Evolutionary conservation across 2,797 vertebrate genomes (phyloP), one percentile per base, ranked within the genome.

Genomic region (Dendrocincla tyrannina): DNA sequence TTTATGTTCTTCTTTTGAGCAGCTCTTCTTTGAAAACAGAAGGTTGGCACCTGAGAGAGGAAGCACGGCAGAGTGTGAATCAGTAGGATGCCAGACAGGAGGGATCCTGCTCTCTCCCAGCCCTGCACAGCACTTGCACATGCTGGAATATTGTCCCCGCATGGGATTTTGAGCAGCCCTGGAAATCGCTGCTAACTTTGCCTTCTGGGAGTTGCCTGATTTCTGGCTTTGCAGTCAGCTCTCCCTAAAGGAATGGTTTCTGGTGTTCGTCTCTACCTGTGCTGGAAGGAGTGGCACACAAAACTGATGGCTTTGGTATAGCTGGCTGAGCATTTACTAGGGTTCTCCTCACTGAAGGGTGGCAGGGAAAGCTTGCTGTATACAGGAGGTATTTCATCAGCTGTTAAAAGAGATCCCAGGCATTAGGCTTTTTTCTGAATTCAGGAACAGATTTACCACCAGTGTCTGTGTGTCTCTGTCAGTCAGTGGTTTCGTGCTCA

Each of bases 11-110:
- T 33, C 68, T 72, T 85, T 73, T 59, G 58, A 83, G 64, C 28
- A 24, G 17, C 39, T 91, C 68, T 33, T 50, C 46, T 80, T 94
- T 91, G 58, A 28, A 94, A 94, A 72, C 93, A 97, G 92, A 96
- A 94, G 89, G 94, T 94, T 95, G 93, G 91, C 95, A 77, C 59
- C 80, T 84, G 91, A 58, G 58, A 81, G 74, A 89, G 95, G 95
- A 96, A 93, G 66, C 73, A 83, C 1, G 0, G 76, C 66, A 75
- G 81, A 11, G 60, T 91, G 91, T 44, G 64, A 92, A 94, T 76
- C 92, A 93, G 92, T 52, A 82, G 91, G 92, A 23, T 69, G 72
- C 91, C n/a, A 50, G 62, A 37, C 66, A 59, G 85, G 91, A 89
- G 91, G 83, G 84, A 25, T 94, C 19, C 46, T 87, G 56, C 41